These are phyloP conservation scores for Eupleurogrammus muticus DNA, from an alignment of 2,797 vertebrate genomes.

Conservation along the genomic window DNA sequence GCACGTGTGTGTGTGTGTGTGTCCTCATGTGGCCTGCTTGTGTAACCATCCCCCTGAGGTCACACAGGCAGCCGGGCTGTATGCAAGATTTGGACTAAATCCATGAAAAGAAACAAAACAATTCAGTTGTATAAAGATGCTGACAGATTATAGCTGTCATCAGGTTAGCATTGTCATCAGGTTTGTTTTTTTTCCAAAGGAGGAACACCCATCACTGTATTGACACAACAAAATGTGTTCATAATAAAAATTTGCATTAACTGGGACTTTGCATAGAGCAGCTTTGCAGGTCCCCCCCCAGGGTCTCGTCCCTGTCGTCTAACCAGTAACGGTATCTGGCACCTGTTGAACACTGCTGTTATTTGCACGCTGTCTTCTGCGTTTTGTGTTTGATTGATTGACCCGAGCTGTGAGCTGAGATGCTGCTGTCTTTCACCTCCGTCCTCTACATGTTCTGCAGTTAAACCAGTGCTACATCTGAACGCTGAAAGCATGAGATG, in stretches of 20 bases:
- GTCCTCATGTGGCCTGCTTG: slow-evolving; percentile 50
- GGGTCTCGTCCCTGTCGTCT: too few species aligned
- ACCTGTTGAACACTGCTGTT: background rate
- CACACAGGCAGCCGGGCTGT: slow-evolving; percentile 12
- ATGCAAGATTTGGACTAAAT: slow-evolving; percentile 8
- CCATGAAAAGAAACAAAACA: background rate
- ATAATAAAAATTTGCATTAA: too few species aligned
- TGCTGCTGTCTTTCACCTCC: background rate
- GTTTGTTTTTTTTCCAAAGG: too few species aligned
- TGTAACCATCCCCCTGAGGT: slow-evolving; percentile 35
- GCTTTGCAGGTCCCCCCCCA: too few species aligned
- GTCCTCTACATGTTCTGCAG: background rate
- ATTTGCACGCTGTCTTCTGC: background rate
- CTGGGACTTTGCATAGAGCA: background rate
- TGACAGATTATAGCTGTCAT: background rate
- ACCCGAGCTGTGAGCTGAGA: background rate
- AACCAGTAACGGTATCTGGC: too few species aligned
- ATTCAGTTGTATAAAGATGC: too few species aligned
- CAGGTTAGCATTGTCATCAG: background rate
- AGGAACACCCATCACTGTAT: background rate
- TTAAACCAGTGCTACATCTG: background rate
- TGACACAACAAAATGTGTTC: background rate
- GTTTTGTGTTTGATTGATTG: background rate
- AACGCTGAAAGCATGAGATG: too few species aligned
- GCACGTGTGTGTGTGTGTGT: slow-evolving; percentile 7